Base-by-base conservation (phyloP, 2,888 invertebrate species). In the Argyresthia goedartella region DNA sequence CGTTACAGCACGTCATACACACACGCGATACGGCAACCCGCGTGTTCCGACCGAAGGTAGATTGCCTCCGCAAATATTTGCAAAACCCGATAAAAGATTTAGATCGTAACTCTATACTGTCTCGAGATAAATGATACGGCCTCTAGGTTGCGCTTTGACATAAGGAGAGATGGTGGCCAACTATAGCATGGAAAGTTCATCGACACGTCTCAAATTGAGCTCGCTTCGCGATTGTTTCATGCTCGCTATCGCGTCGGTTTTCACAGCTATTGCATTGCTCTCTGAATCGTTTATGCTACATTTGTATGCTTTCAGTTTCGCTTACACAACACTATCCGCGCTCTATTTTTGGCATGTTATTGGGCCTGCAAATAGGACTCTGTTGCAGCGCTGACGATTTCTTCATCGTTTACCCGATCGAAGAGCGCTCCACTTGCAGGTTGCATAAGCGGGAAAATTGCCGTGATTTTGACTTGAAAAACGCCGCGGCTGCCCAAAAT, bases 81-180 rank as follows among this genome's bases (percentile, higher is more conserved):
- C 60, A 61, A 61, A 64, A 60, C 46, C 51, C 66, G 80, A 80
- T 79, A 81, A 78, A 64, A 60, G 65, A 66, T 69, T 66, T 68
- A 76, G 80, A 81, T 81, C 81, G 77, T 81, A 80, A 81, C 80
- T 80, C 79, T 81, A 71, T 80, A 74, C 76, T 79, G 75, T 75
- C 66, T 59, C 61, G 70, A 59, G 76, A 76, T 77, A 76, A 70
- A 67, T 34, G 50, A 50, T 48, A 48, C 35, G 48, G 14, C 48
- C 48, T 39, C 48, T 36, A 1, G 9, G n/a, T 47, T 47, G 10
- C 14, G 15, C 15, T 15, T 33, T 47, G 33, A 47, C 25, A 34
- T 25, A 25, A 4, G 25, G 3, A 25, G 25, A 25, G 25, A 25
- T 25, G 25, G 6, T 11, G 34, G 9, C 47, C 47, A 35, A 47